Conservation (phyloP, 2,888 invertebrate species). For the Heliconius cydno region DNA sequence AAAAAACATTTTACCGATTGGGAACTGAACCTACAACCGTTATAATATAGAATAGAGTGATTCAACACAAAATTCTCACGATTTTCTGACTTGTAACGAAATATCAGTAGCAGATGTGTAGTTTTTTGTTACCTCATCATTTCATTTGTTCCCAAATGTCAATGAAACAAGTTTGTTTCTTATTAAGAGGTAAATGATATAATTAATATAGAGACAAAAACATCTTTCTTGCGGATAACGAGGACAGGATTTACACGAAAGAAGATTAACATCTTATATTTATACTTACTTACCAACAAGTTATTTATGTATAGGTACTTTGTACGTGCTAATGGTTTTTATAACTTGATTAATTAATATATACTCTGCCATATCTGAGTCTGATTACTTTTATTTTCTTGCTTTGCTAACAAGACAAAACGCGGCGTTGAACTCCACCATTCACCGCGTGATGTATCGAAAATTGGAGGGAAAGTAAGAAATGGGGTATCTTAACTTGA, state of each 20-base stretch:
- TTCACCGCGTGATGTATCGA: not conserved
- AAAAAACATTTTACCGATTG: too few species aligned
- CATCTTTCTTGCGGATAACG: not conserved
- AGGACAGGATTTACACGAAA: not conserved
- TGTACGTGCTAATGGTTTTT: not conserved
- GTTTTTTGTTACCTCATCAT: not conserved
- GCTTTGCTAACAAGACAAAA: too few species aligned
- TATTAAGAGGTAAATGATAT: not conserved
- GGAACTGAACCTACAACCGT: too few species aligned
- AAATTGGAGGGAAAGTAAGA: not conserved
- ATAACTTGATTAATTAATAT: not conserved
- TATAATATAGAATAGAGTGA: too few species aligned
- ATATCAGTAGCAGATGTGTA: not conserved
- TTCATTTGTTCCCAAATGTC: slow-evolving; percentile 1
- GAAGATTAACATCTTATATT: not conserved
- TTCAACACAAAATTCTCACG: too few species aligned
- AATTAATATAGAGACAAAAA: slow-evolving; percentile 9
- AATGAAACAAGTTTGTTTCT: not conserved
- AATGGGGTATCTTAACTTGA: not conserved
- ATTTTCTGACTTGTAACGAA: not conserved
- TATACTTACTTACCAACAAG: not conserved
- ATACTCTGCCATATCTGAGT: too few species aligned
- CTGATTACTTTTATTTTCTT: not conserved
- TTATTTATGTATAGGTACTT: not conserved
- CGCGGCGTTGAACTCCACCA: too few species aligned